A percentile compares a stretch with the other conserved stretches of the same genome.
Conservation (phyloP, 2,888 invertebrate genomes). For the Trichogramma dendrolimi region DNA sequence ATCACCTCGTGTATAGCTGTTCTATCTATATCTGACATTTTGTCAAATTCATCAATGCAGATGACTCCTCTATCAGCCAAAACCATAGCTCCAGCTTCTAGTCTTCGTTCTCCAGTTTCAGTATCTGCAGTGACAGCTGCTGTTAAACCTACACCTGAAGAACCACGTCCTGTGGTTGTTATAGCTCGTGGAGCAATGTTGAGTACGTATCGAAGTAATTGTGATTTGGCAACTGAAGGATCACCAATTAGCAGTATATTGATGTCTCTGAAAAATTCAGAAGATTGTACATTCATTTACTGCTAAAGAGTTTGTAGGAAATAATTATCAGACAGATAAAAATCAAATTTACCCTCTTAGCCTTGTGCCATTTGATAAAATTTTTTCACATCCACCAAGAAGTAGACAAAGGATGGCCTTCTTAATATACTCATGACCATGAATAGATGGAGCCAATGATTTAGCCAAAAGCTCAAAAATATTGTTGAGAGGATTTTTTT, state of each 20-base stretch:
- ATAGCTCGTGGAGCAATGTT: conserved; percentile 93
- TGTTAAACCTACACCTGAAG: conserved; percentile 96
- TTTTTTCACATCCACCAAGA: conserved; percentile 92
- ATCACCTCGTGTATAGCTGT: conserved; percentile 99
- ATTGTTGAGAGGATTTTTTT: conserved; percentile 62
- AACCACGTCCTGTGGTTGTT: conserved; percentile 95
- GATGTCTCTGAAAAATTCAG: conserved; percentile 59
- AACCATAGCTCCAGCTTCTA: conserved; percentile 99
- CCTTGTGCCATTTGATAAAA: conserved; percentile 85
- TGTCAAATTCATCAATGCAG: conserved; percentile 97
- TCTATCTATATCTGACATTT: conserved; percentile 98
- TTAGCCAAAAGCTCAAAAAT: conserved; percentile 86
- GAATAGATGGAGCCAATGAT: conserved; percentile 96
- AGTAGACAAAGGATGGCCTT: conserved; percentile 91
- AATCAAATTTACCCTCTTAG: conserved; percentile 67
- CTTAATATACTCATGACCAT: conserved; percentile 94
- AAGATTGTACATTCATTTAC: not conserved
- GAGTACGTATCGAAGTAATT: conserved; percentile 87
- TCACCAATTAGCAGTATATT: conserved; percentile 95
- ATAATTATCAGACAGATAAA: not conserved
- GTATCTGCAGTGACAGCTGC: conserved; percentile 96
- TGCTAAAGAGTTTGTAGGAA: not conserved
- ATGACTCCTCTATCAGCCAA: conserved; percentile 96
- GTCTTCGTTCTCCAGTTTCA: conserved; percentile 81
- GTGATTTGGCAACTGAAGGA: conserved; percentile 98